Evolutionary conservation across 2,888 invertebrate genomes (phyloP), one percentile per base, ranked within the genome.

Genomic region (Cylindroiulus punctatus): DNA sequence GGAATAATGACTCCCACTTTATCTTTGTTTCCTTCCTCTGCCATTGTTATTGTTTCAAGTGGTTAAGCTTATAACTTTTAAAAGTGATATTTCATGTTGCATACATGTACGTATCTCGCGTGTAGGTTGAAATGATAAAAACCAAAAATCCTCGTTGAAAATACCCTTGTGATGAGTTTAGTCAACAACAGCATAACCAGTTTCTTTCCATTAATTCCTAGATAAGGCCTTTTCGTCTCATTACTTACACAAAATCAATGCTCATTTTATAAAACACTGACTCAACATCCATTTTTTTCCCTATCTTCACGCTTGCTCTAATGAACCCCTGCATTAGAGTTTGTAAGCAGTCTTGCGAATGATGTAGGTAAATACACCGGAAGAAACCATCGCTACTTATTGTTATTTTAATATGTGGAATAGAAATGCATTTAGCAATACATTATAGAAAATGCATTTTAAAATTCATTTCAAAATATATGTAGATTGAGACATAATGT

Each of bases 151-250:
- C 17, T 76, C 14, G 8, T 30, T 76, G 76, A 30, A 76, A 30
- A 30, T 76, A 30, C 14, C 76, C 3, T 30, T 30, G 76, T 76
- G 26, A 76, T 30, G 30, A 76, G 76, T 76, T 76, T 52, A 52
- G 76, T 14, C 76, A 76, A 32, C 30, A 30, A 76, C 26, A 76
- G 32, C 17, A 32, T 14, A 76, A 76, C 32, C 76, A 30, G 30
- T 76, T 76, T 30, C 76, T 17, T 76, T 26, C 30, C 76, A 76
- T 76, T 76, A 76, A 76, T 76, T 76, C 76, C 17, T 76, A 76
- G 76, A 76, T 76, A 76, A 76, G 76, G 17, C 30, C 5, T 8
- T 0, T 3, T 12, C 17, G 17, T 3, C 32, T 32, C 76, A 76
- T 76, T 76, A 76, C 5, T 76, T 76, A 30, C 14, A 76, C 76